These are phyloP conservation scores for Neodiprion lecontei DNA, from an alignment of 1,140 invertebrate genomes.

Conservation along the genomic window DNA sequence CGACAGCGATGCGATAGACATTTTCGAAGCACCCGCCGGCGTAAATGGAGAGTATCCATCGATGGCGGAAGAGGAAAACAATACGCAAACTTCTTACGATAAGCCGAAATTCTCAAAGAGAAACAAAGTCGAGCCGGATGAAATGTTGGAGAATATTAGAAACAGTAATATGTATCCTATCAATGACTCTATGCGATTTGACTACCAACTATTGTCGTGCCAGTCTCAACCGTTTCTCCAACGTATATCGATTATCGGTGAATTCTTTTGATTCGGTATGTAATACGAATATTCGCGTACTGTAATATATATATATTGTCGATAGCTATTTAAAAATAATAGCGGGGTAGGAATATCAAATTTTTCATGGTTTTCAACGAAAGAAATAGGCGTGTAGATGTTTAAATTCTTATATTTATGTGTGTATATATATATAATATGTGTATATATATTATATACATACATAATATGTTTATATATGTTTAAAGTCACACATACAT, in stretches of 20 bases:
- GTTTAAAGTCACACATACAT: constrained; percentile 1
- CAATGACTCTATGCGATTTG: constrained; percentile 56
- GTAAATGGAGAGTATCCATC: constrained; percentile 27
- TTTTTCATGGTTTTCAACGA: no score
- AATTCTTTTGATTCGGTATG: constrained; percentile 61
- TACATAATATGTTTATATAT: not conserved
- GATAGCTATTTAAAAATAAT: no score
- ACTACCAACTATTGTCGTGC: constrained; percentile 70
- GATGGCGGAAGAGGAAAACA: constrained; percentile 27
- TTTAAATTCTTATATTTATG: no score
- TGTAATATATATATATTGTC: no score
- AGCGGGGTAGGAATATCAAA: no score
- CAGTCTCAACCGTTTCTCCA: constrained; percentile 74
- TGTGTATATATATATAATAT: no score
- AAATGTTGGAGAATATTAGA: constrained; percentile 67
- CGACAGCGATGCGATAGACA: constrained; percentile 45
- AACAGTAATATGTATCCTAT: constrained; percentile 65
- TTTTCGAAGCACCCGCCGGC: constrained; percentile 37
- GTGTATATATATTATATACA: not conserved
- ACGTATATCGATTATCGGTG: constrained; percentile 75
- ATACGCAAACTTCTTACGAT: constrained; percentile 33
- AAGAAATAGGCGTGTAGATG: no score
- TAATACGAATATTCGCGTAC: not conserved
- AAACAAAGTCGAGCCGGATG: constrained; percentile 66
- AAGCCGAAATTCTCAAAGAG: constrained; percentile 31